phyloP scores from a whole-genome alignment of 2,113 vertebrate genomes.

The Tyto alba region DNA sequence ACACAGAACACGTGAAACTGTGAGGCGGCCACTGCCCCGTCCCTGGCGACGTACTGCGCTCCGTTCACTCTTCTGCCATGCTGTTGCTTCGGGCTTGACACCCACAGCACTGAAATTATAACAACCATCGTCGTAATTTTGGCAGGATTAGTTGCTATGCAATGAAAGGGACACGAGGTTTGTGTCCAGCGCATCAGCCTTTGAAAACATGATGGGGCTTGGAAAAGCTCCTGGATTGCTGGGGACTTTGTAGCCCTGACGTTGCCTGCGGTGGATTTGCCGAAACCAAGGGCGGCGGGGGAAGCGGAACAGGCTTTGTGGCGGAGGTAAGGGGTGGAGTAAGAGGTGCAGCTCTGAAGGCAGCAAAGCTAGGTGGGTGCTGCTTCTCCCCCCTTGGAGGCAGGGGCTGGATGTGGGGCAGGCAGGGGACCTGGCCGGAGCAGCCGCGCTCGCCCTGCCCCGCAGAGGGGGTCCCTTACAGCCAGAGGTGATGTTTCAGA shows the following conservation, averaged over 20 bases:
- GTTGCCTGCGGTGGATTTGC: not conserved
- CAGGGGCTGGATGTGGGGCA: too few species aligned
- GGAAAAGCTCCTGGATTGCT: not conserved
- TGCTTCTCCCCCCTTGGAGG: not conserved
- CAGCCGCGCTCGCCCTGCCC: fast-evolving
- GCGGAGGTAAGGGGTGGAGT: not conserved
- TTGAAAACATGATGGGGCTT: not conserved
- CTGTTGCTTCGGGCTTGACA: not conserved
- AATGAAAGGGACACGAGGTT: not conserved
- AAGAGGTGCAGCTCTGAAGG: not conserved
- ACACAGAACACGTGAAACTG: not conserved
- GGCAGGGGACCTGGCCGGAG: fast-evolving
- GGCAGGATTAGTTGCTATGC: not conserved
- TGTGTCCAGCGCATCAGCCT: not conserved
- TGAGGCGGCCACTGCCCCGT: not conserved
- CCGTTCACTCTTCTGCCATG: not conserved
- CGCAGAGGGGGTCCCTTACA: too few species aligned
- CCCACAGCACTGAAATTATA: not conserved
- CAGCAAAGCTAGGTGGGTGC: not conserved
- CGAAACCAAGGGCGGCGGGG: not conserved
- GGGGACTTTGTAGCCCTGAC: not conserved
- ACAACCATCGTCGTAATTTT: not conserved
- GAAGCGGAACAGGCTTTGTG: fast-evolving
- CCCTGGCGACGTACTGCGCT: fast-evolving
- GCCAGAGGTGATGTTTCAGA: not conserved